Evolutionary conservation across 2,888 invertebrate genomes (phyloP), one percentile per base, ranked within the genome.

Genomic region (Ecliptopera silaceata): DNA sequence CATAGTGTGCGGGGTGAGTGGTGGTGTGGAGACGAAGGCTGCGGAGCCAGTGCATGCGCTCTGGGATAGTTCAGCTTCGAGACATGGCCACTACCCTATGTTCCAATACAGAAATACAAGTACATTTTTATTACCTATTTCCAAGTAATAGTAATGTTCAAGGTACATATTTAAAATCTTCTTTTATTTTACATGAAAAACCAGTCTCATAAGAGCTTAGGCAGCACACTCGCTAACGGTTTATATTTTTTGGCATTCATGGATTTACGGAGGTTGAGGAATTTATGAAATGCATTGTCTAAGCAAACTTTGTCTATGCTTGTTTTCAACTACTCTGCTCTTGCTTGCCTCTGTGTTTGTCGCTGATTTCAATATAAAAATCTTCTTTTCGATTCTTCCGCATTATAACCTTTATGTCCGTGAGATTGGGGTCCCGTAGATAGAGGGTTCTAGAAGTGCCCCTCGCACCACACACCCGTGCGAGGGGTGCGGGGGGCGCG

Each of bases 1-100:
- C 86, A 89, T 86, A 86, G 88, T 86, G 82, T 80, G 86, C 87
- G 86, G 88, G 88, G 89, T 86, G 87, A 83, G 86, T 85, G 86
- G 87, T 82, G 85, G 86, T 79, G 84, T 82, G 87, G 89, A 89
- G 86, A 82, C 84, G 86, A 80, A 82, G 89, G 83, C 82, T 82
- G 81, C 82, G 84, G 84, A 85, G 79, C 70, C 76, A 80, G 88
- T 86, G 88, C 87, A 87, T 86, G 84, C 80, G 79, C 15, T 6
- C 54, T 12, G 17, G 38, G 50, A 59, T 41, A 31, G 11, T 54
- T 26, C 46, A 54, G 10, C 41, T 2, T 58, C 48, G 52, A 46
- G 63, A 70, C 60, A 47, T 45, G 59, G 61, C 57, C 65, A 66
- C 47, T 44, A 46, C 20, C 51, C 29, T 32, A 29, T 46, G 22